Evolutionary conservation across 2,113 vertebrate species (phyloP).

Genomic region (Fukomys damarensis): DNA sequence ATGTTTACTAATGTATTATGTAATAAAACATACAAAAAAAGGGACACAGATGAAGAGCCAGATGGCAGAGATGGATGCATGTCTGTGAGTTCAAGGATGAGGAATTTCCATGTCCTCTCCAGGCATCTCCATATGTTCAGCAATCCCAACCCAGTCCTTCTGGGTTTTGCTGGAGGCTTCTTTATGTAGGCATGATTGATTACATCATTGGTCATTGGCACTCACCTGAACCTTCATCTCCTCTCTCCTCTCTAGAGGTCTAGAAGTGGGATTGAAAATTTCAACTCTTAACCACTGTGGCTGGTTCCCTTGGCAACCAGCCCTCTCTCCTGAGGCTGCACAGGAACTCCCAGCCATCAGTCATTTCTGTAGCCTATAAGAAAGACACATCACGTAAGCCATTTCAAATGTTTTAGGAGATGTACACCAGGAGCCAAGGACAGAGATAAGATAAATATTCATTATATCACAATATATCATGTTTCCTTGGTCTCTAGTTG

Average conservation of each 20-base stretch:
- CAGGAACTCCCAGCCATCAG: not conserved
- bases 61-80: not conserved
- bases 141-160: not conserved
- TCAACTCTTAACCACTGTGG: not conserved
- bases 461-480: not conserved
- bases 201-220: not conserved
- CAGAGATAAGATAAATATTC: not conserved
- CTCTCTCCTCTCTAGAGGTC: not conserved
- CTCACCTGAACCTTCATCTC: not conserved
- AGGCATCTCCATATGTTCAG: not conserved
- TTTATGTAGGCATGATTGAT: conserved; percentile 19
- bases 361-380: not conserved
- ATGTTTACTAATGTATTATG: not conserved
- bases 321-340: not conserved
- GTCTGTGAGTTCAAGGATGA: not conserved
- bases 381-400: not conserved
- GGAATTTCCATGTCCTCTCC: not conserved
- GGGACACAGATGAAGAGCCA: not conserved
- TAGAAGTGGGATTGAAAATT: not conserved
- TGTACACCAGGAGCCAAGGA: not conserved
- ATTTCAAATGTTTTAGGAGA: not conserved
- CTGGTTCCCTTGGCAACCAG: conserved; percentile 9
- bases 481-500: not conserved
- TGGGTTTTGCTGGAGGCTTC: not conserved
- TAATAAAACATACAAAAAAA: not conserved